These are phyloP conservation scores for Geococcyx californianus DNA, from an alignment of 2,113 vertebrate species.

Conservation along the genomic window DNA sequence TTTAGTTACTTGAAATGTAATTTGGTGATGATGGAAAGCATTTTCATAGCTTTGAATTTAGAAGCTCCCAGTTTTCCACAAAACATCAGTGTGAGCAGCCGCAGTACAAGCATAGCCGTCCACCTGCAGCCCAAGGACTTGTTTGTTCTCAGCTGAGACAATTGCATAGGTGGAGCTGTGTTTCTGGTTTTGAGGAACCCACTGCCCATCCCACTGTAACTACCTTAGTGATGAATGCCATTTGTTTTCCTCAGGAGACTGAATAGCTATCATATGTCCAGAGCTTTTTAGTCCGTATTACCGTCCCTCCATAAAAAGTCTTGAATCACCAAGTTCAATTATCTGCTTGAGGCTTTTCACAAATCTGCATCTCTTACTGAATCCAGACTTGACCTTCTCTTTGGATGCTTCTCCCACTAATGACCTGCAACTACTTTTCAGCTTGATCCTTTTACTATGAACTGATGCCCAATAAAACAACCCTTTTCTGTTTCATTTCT, in stretches of 20 bases:
- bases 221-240: not conserved
- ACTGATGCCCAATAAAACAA: not conserved
- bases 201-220: not conserved
- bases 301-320: not conserved
- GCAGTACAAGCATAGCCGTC: not conserved
- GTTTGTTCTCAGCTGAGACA: not conserved
- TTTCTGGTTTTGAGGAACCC: not conserved
- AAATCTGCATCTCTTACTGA: not conserved
- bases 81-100: not conserved
- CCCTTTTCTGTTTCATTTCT: not conserved
- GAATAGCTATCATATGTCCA: not conserved
- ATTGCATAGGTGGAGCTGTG: not conserved
- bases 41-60: not conserved
- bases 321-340: slow-evolving; percentile 9
- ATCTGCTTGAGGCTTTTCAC: not conserved
- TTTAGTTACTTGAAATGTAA: not conserved
- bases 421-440: not conserved
- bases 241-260: slow-evolving; percentile 4
- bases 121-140: not conserved
- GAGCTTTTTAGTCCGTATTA: slow-evolving; percentile 7
- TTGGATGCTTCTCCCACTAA: slow-evolving; percentile 3
- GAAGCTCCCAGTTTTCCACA: not conserved
- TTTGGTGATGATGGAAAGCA: not conserved
- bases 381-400: not conserved
- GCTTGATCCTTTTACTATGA: not conserved